These are phyloP conservation scores for Aphaenogaster floridana DNA, from an alignment of 1,140 invertebrate genomes.

Conservation along the genomic window DNA sequence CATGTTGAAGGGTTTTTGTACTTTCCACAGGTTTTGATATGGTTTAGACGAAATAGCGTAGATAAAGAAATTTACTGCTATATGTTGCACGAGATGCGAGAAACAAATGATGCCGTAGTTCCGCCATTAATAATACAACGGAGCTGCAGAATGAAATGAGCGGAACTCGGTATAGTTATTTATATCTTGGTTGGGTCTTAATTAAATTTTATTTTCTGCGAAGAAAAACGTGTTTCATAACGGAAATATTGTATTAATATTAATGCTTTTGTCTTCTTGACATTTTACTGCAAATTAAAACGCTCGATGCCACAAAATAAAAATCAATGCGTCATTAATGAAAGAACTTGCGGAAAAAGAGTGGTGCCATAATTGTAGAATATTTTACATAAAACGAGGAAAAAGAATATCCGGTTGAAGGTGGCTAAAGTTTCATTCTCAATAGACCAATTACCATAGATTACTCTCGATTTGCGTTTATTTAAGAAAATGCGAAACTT, in stretches of 20 bases:
- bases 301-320: background rate
- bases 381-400: conserved; percentile 21
- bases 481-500: conserved; percentile 7
- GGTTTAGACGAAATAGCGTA: background rate
- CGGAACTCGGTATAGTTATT: conserved; percentile 21
- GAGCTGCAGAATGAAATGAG: conserved; percentile 1
- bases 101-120: conserved; percentile 17
- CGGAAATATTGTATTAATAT: conserved; percentile 12
- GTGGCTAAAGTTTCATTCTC: background rate
- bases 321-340: background rate
- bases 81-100: background rate
- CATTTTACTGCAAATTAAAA: conserved; percentile 8
- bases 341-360: conserved; percentile 10
- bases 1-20: background rate
- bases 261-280: background rate
- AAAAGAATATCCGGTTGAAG: background rate
- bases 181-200: conserved; percentile 27
- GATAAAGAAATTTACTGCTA: conserved; percentile 23
- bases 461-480: background rate
- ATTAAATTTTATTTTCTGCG: conserved; percentile 40
- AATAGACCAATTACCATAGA: background rate
- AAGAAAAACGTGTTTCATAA: background rate
- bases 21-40: background rate
- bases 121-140: conserved; percentile 39
- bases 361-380: background rate